phyloP scores from a whole-genome alignment of 2,113 vertebrate genomes.

The Seriola dumerili region DNA sequence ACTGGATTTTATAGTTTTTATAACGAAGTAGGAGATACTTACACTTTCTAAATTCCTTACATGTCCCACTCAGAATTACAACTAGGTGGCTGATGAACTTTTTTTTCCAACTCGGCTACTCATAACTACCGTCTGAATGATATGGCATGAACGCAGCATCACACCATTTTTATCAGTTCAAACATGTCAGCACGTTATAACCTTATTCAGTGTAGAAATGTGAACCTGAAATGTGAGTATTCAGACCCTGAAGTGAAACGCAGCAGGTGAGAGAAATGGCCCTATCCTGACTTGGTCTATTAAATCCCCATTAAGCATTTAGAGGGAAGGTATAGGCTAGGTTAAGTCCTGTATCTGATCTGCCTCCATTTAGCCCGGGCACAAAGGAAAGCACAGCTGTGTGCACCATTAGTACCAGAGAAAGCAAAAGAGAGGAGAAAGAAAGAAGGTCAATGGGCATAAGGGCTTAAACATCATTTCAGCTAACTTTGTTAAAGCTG shows the following conservation, averaged over 20 bases:
- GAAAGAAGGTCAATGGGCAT: neutral
- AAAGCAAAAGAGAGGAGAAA: constrained; percentile 4
- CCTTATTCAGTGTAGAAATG: neutral
- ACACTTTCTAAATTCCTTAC: no score
- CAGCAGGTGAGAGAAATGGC: constrained; percentile 34
- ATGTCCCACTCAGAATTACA: neutral
- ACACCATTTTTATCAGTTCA: neutral
- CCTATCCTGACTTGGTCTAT: neutral
- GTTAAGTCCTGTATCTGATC: constrained; percentile 17
- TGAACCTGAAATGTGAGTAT: neutral
- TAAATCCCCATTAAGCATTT: constrained; percentile 29
- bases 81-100: neutral
- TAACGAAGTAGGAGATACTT: no score
- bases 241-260: neutral
- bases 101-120: neutral
- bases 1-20: no score
- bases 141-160: neutral
- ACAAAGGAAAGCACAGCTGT: constrained; percentile 30
- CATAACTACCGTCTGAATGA: neutral
- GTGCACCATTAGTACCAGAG: constrained; percentile 21
- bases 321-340: constrained; percentile 13
- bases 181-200: neutral
- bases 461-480: constrained; percentile 30
- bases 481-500: constrained; percentile 3
- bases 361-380: neutral